phyloP scores from a whole-genome alignment of 2,797 vertebrate genomes.

The Tapirus indicus region DNA sequence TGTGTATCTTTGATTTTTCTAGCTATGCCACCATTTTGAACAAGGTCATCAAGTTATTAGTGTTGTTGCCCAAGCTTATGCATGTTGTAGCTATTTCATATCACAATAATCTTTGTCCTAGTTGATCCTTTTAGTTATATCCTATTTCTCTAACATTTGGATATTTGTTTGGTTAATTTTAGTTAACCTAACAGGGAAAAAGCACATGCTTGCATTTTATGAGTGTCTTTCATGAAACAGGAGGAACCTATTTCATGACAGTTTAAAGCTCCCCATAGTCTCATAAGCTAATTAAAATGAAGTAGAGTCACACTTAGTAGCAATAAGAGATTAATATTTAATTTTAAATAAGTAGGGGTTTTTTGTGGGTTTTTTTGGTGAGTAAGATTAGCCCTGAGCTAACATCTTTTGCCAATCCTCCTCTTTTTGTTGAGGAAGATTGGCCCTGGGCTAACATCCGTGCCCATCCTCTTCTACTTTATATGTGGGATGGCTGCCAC shows the following conservation, averaged over 20 bases:
- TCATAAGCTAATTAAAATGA: conserved; percentile 49
- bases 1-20: neutral
- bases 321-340: conserved; percentile 61
- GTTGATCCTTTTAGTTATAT: neutral
- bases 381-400: no score
- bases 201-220: neutral
- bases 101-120: neutral
- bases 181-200: neutral
- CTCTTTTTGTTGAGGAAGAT: no score
- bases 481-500: no score
- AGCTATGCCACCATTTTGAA: neutral
- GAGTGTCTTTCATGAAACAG: neutral
- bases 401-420: no score
- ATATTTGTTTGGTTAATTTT: neutral
- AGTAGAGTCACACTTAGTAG: neutral
- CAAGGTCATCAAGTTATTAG: neutral
- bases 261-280: neutral
- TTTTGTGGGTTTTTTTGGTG: no score
- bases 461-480: no score
- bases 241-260: neutral
- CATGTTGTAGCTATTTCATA: neutral
- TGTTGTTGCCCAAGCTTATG: neutral
- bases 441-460: no score
- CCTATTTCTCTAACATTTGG: neutral
- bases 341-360: neutral